Evolutionary conservation across 2,797 vertebrate genomes (phyloP).

Genomic region (Tenualosa ilisha): DNA sequence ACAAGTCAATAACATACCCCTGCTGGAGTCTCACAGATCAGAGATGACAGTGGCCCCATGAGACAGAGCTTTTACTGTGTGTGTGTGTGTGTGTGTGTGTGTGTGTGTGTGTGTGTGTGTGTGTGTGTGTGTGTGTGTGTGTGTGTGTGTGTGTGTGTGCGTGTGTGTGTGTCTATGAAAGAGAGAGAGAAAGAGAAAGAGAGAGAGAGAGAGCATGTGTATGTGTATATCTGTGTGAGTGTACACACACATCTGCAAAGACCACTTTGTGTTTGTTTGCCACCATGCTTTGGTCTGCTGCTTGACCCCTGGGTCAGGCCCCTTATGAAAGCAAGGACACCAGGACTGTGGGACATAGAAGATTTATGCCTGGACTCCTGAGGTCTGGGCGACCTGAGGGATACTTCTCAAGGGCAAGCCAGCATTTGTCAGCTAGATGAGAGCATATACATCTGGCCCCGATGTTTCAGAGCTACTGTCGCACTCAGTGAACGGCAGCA

Average conservation of each 20-base stretch:
- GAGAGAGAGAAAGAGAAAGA: not conserved
- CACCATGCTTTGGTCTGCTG: conserved; percentile 38
- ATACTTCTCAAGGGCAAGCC: conserved; percentile 45
- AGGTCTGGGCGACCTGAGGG: conserved; percentile 35
- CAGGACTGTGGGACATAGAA: conserved; percentile 46
- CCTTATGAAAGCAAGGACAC: conserved; percentile 44
- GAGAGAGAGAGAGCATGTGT: not conserved
- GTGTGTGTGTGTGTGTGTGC: not conserved
- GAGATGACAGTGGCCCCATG: not conserved
- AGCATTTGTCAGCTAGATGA: conserved; percentile 28
- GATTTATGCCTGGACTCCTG: conserved; percentile 47
- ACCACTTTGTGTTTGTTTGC: conserved; percentile 4
- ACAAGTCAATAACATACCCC: conserved; percentile 21
- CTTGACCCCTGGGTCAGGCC: conserved; percentile 47
- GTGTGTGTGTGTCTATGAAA: no score
- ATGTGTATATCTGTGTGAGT: not conserved
- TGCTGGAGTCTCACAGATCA: conserved; percentile 13
- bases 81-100: not conserved
- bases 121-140: not conserved
- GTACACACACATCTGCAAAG: not conserved
- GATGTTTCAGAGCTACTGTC: not conserved
- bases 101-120: not conserved
- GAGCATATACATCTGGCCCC: conserved; percentile 17
- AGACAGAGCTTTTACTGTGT: not conserved
- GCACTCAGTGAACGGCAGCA: not conserved